These are phyloP conservation scores for Aethes cnicana DNA, from an alignment of 2,888 invertebrate genomes.

Conservation along the genomic window DNA sequence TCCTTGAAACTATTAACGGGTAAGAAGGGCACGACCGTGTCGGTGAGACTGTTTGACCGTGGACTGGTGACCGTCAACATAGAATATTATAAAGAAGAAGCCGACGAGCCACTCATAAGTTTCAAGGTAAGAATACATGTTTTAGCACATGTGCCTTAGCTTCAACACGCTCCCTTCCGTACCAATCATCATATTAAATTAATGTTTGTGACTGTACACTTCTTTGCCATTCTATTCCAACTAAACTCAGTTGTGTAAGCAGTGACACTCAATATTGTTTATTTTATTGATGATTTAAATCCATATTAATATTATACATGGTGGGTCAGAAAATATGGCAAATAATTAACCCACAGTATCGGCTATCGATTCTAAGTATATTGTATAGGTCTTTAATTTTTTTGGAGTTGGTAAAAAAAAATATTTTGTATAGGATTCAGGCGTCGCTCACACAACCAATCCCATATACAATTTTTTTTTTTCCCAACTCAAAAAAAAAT, in stretches of 20 bases:
- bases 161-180: background rate
- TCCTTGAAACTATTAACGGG: constrained; percentile 87
- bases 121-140: constrained; percentile 85
- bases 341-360: no score
- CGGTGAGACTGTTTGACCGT: constrained; percentile 87
- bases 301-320: no score
- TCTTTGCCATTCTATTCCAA: background rate
- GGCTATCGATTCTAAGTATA: no score
- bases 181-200: background rate
- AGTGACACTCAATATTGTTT: no score
- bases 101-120: constrained; percentile 86
- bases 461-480: no score
- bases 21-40: constrained; percentile 86
- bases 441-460: no score
- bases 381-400: no score
- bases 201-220: background rate
- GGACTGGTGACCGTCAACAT: constrained; percentile 91
- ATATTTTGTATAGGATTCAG: no score
- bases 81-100: constrained; percentile 90
- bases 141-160: constrained; percentile 12
- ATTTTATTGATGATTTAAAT: no score
- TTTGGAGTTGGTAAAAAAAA: no score
- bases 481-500: no score
- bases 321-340: no score
- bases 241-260: background rate